Percentiles rank a stretch among this genome's conserved stretches.
phyloP scores from a whole-genome alignment of 92 coral and sea anemone species.

The Porites divaricata region DNA sequence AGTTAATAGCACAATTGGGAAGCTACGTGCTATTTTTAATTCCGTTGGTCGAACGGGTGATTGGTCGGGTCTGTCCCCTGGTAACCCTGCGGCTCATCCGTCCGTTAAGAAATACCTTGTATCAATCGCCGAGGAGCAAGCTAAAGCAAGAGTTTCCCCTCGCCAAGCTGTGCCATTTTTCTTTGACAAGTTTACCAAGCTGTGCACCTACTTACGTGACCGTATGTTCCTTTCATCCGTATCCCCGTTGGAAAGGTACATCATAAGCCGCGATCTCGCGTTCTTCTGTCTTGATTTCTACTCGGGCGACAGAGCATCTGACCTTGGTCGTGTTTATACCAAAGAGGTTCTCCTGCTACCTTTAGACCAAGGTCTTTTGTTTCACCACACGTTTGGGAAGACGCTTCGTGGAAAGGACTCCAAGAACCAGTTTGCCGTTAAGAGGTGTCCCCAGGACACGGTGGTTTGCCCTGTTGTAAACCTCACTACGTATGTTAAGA shows the following conservation, averaged over 20 bases:
- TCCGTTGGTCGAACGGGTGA: not conserved
- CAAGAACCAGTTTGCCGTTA: constrained; percentile 9
- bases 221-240: not conserved
- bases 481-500: constrained; percentile 1
- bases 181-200: constrained; percentile 28
- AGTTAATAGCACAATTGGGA: constrained; percentile 25
- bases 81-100: constrained; percentile 36
- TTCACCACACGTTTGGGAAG: constrained; percentile 41
- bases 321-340: constrained; percentile 23
- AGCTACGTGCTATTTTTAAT: not conserved
- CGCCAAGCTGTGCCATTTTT: constrained; percentile 43
- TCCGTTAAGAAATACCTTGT: constrained; percentile 16
- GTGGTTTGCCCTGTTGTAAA: constrained; percentile 25
- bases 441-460: not conserved
- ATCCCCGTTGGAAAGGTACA: constrained; percentile 19
- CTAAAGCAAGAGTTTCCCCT: constrained; percentile 36
- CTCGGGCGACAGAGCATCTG: constrained; percentile 48
- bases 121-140: constrained; percentile 48
- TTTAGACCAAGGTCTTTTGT: constrained; percentile 25
- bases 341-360: constrained; percentile 42
- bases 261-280: constrained; percentile 20
- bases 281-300: constrained; percentile 40
- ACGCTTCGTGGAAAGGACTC: constrained; percentile 32
- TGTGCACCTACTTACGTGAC: not conserved
- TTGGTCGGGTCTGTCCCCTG: constrained; percentile 1